A percentile compares a stretch with the other conserved stretches of the same genome.
Conservation (phyloP, 2,888 invertebrate genomes). For the Syrista parreyssii region DNA sequence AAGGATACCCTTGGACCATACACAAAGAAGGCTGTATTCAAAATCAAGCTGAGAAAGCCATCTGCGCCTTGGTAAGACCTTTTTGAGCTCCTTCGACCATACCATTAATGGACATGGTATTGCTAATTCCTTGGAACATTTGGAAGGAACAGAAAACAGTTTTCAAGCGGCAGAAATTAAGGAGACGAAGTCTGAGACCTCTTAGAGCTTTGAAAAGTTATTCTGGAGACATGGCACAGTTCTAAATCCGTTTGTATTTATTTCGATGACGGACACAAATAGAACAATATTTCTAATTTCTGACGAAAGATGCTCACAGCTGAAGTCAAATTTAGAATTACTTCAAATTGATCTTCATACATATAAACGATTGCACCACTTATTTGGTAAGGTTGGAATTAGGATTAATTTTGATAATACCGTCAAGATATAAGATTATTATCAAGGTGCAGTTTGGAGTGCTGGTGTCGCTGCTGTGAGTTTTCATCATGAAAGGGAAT, state of each 20-base stretch:
- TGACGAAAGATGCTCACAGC: not conserved
- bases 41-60: not conserved
- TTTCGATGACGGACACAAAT: not conserved
- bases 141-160: not conserved
- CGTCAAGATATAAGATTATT: not conserved
- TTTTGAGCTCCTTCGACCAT: not conserved
- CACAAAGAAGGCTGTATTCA: not conserved
- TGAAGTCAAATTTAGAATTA: not conserved
- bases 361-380: not conserved
- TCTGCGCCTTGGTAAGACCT: not conserved
- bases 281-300: not conserved
- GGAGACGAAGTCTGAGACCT: not conserved
- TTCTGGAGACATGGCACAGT: not conserved
- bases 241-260: not conserved
- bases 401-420: not conserved
- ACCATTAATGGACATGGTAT: not conserved
- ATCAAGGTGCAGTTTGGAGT: not conserved
- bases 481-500: not conserved
- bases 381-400: not conserved
- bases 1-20: not conserved
- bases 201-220: not conserved
- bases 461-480: not conserved
- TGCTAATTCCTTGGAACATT: not conserved
- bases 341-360: not conserved
- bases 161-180: not conserved